These are phyloP conservation scores for Drosophila quinaria DNA, from an alignment of 2,888 invertebrate species.

Conservation along the genomic window DNA sequence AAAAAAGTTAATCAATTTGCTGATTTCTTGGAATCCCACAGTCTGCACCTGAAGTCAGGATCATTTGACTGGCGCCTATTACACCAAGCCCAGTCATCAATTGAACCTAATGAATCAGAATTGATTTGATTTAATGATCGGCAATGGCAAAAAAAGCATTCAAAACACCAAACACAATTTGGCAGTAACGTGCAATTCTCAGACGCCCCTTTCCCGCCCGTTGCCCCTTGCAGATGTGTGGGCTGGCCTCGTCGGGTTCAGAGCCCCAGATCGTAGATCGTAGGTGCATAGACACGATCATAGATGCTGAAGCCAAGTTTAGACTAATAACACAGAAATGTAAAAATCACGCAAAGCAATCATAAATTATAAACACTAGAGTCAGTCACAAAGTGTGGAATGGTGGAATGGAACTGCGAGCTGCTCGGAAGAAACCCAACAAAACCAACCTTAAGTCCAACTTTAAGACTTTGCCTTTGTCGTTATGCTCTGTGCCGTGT, in stretches of 20 bases:
- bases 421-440: slow-evolving; percentile 5
- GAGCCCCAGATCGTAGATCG: slow-evolving; percentile 40
- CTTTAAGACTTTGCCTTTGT: slow-evolving; percentile 17
- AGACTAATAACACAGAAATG: slow-evolving; percentile 72
- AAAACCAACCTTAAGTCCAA: slow-evolving; percentile 20
- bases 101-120: slow-evolving; percentile 57
- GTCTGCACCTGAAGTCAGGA: slow-evolving; percentile 39
- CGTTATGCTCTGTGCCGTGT: slow-evolving; percentile 11
- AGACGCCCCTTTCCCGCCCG: too few species aligned
- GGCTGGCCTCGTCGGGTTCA: slow-evolving; percentile 42
- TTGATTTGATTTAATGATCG: slow-evolving; percentile 56
- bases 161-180: slow-evolving; percentile 56
- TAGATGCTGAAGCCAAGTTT: slow-evolving; percentile 57
- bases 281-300: slow-evolving; percentile 41
- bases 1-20: neutral
- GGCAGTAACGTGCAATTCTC: slow-evolving; percentile 53
- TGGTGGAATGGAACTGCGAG: slow-evolving; percentile 35
- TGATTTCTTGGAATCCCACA: slow-evolving; percentile 30
- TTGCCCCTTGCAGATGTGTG: slow-evolving; percentile 31
- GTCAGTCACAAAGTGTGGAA: slow-evolving; percentile 27
- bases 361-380: slow-evolving; percentile 71
- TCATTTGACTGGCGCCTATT: slow-evolving; percentile 27
- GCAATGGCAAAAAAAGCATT: slow-evolving; percentile 29
- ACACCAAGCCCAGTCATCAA: slow-evolving; percentile 33
- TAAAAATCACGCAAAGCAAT: slow-evolving; percentile 74